Base-by-base conservation (phyloP, 2,797 vertebrate genomes). In the Silurus lanzhouensis region DNA sequence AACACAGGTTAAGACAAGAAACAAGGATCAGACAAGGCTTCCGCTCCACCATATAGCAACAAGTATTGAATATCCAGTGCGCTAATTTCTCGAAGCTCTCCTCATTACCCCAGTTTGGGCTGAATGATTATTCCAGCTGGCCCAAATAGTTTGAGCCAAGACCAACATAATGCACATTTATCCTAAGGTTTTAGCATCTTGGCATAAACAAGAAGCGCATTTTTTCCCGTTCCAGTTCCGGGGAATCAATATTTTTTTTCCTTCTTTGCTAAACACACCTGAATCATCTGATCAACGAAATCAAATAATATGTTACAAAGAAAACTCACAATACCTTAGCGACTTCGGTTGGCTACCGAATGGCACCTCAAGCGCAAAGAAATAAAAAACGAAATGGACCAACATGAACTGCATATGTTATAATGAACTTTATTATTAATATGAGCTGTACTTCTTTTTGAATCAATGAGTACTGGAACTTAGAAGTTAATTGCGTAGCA, bases 1-100 rank as follows among this genome's bases (percentile, higher is more conserved):
- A 84, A 22, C 20, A 81, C 46, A n/a, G 48, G 60, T 46, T 72
- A 86, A 90, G 52, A 89, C 78, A 78, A 76, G 44, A 70, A 22
- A 20, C 64, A 25, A 57, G 8, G 57, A 12, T 44, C 27, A 17
- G 44, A 46, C 5, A 13, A 52, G 48, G 48, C 10, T n/a, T 25
- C 25, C 44, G 66, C 71, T 76, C 38, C n/a, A 64, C 20, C 15
- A n/a, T 44, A 17, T 22, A 76, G 52, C 17, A 14, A 58, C 27
- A 15, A 4, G 20, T 78, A 60, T 38, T 60, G 66, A 60, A 44
- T 71, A 82, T 70, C 66, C 67, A n/a, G 44, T 48, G 61, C 1
- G 4, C 38, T 66, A 7, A 70, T 82, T 70, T 82, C n/a, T 60
- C 25, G 31, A n/a, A 20, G 3, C 9, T 20, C 60, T 82, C 67